Evolutionary conservation across 1,140 invertebrate genomes (phyloP), one percentile per base, ranked within the genome.

Genomic region (Portunus trituberculatus): DNA sequence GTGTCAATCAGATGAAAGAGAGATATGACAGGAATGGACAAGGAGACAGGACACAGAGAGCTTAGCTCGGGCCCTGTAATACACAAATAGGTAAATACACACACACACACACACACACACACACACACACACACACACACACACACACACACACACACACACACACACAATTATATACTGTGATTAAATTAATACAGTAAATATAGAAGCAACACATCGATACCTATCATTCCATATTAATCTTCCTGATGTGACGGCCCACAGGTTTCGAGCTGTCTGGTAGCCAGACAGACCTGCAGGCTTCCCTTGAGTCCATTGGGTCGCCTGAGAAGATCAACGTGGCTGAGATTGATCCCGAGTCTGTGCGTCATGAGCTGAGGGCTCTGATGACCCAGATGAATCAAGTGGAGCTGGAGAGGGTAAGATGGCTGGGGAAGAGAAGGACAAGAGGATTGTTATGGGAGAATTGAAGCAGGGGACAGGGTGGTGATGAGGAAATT

Each of bases 381-480:
- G 94, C 96, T 84, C 95, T 96, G 67, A 96, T 96, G 96, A 95
- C 95, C 31, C 96, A 95, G 91, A 96, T 96, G 95, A 96, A 95
- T 45, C 91, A 95, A 94, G 92, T 96, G 86, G 96, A 96, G 92
- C 67, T 95, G 48, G 96, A 96, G 83, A 96, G 96, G 93, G 96
- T 96, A 76, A 94, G 95, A 93, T 10, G 59, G 16, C 83, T 29
- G 25, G 87, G 20, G n/a, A n/a, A 76, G 20, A 76, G 67, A 76
- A 20, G 25, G 20, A 76, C 67, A 76, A 20, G 8, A 25, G 12
- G 7, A n/a, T n/a, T 1, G 67, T 0, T 8, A 76, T 2, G 25
- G 67, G 1, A 76, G 20, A 76, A 12, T 14, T 2, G 52, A 20
- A 76, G 39, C 39, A 39, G 52, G 67, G 25, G 67, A 76, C 67